Evolutionary conservation across 1,140 invertebrate genomes (phyloP), one percentile per base, ranked within the genome.

Genomic region (Ceratoteleas bidentatus): DNA sequence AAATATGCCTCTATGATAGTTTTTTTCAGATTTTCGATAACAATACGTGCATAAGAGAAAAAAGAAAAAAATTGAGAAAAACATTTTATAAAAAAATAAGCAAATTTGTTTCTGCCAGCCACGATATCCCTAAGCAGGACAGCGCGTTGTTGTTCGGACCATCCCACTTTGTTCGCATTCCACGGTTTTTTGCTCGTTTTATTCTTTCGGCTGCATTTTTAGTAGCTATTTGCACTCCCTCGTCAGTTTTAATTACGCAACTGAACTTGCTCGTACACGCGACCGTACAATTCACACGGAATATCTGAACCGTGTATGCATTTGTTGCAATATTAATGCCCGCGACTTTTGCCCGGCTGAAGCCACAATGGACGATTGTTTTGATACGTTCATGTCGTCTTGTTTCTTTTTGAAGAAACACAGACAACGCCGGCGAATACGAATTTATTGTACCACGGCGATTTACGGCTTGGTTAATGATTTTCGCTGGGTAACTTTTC

Each of bases 171-270:
- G 13, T 49, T 49, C 47, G 13, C 47, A 49, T 49, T 49, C 47
- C 47, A 49, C 11, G 14, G 14, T 2, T 49, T 49, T 49, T 49
- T 49, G 11, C 14, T 14, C 13, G 6, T 49, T 14, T 11, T 14
- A 7, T 14, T 14, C 14, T 14, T 14, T 14, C 13, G 10, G 13
- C 13, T 14, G 47, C 47, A 49, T 13, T 49, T 49, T 49, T 49
- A 49, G 47, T 49, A 49, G 47, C 47, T 49, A 49, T 49, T 49
- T 49, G 47, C 13, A 49, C 47, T 49, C 40, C n/a, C 13, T 49
- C 47, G 47, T 49, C 47, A 49, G 47, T 14, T 49, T 49, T 49
- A 49, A 49, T 49, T 49, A 13, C 47, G 13, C 13, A 14, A 49
- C 47, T 13, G 47, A 49, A 14, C 47, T 49, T 49, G 13, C 47